phyloP scores from a whole-genome alignment of 2,113 vertebrate genomes.

The Trogon surrucura region DNA sequence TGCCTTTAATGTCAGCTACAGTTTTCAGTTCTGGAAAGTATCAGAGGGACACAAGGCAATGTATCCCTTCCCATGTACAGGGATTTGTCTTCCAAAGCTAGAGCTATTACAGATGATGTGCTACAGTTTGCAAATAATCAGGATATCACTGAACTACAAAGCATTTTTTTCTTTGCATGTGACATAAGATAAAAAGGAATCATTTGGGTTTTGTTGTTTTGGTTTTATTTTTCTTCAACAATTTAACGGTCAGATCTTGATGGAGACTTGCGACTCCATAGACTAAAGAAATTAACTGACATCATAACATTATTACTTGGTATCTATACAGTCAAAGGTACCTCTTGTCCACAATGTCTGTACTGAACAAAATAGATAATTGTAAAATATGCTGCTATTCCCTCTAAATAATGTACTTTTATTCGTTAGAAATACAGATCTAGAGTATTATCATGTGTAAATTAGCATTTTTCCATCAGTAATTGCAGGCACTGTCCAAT shows the following conservation, averaged over 20 bases:
- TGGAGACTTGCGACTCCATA: background rate
- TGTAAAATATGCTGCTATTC: background rate
- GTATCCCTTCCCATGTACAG: background rate
- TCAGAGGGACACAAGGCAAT: background rate
- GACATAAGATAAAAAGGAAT: background rate
- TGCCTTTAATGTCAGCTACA: conserved; percentile 26
- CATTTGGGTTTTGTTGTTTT: too few species aligned
- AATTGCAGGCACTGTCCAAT: background rate
- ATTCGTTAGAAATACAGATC: background rate
- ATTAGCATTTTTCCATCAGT: background rate
- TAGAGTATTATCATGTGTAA: background rate
- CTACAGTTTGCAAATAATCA: background rate
- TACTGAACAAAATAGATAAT: background rate
- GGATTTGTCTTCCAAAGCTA: background rate
- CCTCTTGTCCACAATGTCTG: background rate
- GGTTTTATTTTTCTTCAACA: background rate
- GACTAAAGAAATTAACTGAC: background rate
- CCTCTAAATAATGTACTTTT: background rate
- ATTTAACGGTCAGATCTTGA: background rate
- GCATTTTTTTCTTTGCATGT: background rate
- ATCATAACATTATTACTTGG: background rate
- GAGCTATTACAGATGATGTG: background rate
- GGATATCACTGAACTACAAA: background rate
- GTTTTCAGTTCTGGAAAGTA: conserved; percentile 44
- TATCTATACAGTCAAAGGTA: background rate